A percentile compares a stretch with the other conserved stretches of the same genome.
Conservation (phyloP, 2,113 vertebrate genomes). For the Corythoichthys haematopterus region DNA sequence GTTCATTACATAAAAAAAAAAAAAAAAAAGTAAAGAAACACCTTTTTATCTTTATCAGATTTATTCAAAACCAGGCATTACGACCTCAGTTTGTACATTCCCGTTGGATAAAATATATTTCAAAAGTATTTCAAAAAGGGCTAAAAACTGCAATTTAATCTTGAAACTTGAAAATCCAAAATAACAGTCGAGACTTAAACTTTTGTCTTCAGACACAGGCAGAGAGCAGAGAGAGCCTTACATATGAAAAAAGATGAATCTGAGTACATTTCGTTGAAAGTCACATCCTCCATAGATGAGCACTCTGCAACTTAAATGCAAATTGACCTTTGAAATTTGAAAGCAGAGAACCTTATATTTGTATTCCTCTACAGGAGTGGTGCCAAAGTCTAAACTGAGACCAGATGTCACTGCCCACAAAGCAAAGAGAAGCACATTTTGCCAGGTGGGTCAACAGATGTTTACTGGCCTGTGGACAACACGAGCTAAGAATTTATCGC, state of each 20-base stretch:
- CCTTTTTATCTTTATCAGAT: background rate
- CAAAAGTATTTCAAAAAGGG: background rate
- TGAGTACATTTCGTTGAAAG: slow-evolving; percentile 15
- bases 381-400: slow-evolving; percentile 30
- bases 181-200: background rate
- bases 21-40: background rate
- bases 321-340: slow-evolving; percentile 45
- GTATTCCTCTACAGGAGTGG: background rate
- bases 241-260: slow-evolving; percentile 11
- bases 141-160: background rate
- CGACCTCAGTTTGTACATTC: background rate
- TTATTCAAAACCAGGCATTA: background rate
- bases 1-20: no score
- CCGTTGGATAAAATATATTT: background rate
- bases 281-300: slow-evolving; percentile 25
- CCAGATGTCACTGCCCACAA: slow-evolving; percentile 16
- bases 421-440: slow-evolving; percentile 13
- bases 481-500: background rate
- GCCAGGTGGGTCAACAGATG: slow-evolving; percentile 7
- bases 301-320: slow-evolving; percentile 3
- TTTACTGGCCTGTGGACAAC: background rate
- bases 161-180: background rate
- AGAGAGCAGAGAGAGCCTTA: background rate
- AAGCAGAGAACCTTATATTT: slow-evolving; percentile 7
- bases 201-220: background rate